Base-by-base conservation (phyloP, 2,113 vertebrate species). In the Albula goreensis region DNA sequence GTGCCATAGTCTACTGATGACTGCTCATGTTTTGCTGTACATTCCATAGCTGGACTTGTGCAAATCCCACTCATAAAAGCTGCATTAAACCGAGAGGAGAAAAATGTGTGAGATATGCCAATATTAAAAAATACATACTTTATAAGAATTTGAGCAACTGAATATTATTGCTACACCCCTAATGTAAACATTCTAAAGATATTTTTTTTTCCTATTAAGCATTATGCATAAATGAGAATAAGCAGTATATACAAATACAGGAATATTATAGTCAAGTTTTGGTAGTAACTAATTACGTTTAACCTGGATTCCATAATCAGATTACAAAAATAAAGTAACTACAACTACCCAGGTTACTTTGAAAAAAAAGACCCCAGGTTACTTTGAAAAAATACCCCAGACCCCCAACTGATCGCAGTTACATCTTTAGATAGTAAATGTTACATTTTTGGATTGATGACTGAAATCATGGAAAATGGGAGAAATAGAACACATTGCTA, bases 31-130 rank as follows among this genome's bases (percentile, higher is more conserved):
- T 56, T 85, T 50, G 17, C 78, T 63, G 84, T 60, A 49, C 78
- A 50, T 85, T 85, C 78, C 50, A 78, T 31, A 53, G 22, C 48
- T 70, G 63, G 25, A 5, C 60, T n/a, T 50, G 25, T 78, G 52
- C 31, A 60, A 79, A 79, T 85, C 56, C 56, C 11, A 50, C 22
- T 57, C 4, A 48, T 56, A 79, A 80, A 85, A 80, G 25, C 48
- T 8, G 41, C 15, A n/a, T 83, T 66, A 70, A 83, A 83, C 78
- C 50, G 19, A 66, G 60, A 66, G 53, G 63, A 41, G 22, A 80
- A 85, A 85, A 60, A 63, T 50, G 48, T 77, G 51, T 70, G 56
- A 56, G 50, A 85, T 85, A 79, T n/a, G 84, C 70, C 70, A 83
- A 19, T 48, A 83, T 57, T 48, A 83, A 83, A 83, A 19, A 63